Evolutionary conservation across 2,888 invertebrate genomes (phyloP), one percentile per base, ranked within the genome.

Genomic region (Blomia tropicalis): DNA sequence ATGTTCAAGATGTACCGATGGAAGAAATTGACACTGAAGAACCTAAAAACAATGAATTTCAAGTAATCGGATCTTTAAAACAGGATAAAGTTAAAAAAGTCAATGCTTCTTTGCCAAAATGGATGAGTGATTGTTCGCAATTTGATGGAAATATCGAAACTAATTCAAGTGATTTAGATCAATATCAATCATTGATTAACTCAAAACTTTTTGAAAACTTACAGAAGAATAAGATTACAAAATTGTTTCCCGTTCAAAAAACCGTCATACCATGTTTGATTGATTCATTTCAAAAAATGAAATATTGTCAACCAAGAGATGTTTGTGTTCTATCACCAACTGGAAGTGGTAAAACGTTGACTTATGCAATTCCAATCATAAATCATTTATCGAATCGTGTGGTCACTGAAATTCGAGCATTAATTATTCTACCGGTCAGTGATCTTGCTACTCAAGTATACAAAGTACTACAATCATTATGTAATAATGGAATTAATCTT

Each of bases 271-370:
- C 69, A 7, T 63, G 62, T 60, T 54, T 69, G 25, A 19, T 64
- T 11, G 43, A 62, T 17, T 32, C 44, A 27, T 63, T 62, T 19
- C 54, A 47, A 7, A 43, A 43, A 4, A 23, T 43, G 7, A 41
- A 62, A n/a, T 62, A 43, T 17, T 27, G 69, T 68, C 82, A 86
- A 75, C 85, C 89, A 0, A 80, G 84, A 68, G 96, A 98, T 74
- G 78, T 93, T 59, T 96, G 96, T 76, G 88, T 98, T 30, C 92
- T 91, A 44, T 92, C 95, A 22, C 93, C 96, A 1, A 96, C 96
- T 1, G 95, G 93, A 22, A 93, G 92, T 77, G 96, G 96, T 23
- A 96, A 96, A 78, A 96, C 96, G 1, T 75, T 96, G 63, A 84
- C 92, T 2, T 96, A 88, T 80, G 89, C 87, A 56, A 75, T 96